These are phyloP conservation scores for Myotis pilosus DNA, from an alignment of 2,797 vertebrate genomes.

Conservation along the genomic window DNA sequence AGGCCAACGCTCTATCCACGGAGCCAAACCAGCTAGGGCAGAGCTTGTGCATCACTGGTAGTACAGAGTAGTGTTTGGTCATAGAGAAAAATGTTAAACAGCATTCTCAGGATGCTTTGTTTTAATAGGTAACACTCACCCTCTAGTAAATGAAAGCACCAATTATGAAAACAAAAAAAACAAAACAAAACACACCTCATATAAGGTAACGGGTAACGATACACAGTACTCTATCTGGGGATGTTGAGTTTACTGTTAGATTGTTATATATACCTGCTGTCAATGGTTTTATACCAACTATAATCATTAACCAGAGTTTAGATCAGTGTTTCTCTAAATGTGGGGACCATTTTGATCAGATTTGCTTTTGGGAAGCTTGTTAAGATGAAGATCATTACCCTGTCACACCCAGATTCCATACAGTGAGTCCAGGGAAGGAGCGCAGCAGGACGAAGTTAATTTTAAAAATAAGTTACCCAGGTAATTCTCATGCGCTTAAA, in stretches of 20 bases:
- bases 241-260: background rate
- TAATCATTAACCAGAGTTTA: slow-evolving; percentile 65
- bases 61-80: background rate
- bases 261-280: slow-evolving; percentile 45
- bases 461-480: background rate
- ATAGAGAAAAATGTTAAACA: slow-evolving; percentile 19
- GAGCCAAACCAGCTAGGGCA: background rate
- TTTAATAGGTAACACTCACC: slow-evolving; percentile 16
- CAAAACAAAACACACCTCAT: background rate
- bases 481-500: background rate
- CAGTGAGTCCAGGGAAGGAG: background rate
- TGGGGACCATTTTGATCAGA: background rate
- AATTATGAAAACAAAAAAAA: background rate
- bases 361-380: slow-evolving; percentile 8
- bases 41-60: background rate
- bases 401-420: background rate
- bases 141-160: background rate
- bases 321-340: background rate
- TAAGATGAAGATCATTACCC: slow-evolving; percentile 14
- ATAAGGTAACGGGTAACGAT: slow-evolving; percentile 15
- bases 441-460: background rate
- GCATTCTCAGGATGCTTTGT: background rate
- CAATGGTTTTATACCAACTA: background rate
- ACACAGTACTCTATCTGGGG: slow-evolving; percentile 1
- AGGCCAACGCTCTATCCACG: too few species aligned